A percentile compares a stretch with the other conserved stretches of the same genome.
phyloP scores from a whole-genome alignment of 2,888 invertebrate species.

The Acanthosepion esculentum region DNA sequence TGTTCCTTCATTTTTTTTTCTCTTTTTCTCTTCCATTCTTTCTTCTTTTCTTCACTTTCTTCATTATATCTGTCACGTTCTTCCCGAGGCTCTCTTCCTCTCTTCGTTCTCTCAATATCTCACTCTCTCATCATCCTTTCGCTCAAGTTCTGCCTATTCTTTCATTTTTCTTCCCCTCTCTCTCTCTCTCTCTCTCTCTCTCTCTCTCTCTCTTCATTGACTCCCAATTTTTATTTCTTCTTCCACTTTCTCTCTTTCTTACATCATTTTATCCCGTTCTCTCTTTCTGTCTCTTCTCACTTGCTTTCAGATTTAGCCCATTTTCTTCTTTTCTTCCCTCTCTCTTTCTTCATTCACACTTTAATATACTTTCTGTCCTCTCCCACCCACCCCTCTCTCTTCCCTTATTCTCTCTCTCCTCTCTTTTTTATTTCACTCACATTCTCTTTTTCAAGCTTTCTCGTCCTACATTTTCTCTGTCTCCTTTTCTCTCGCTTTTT shows the following conservation, averaged over 20 bases:
- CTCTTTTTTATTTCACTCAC: background rate
- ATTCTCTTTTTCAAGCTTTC: background rate
- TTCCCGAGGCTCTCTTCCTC: no score
- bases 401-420: background rate
- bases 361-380: background rate
- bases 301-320: no score
- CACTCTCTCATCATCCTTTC: background rate
- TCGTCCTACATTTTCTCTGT: background rate
- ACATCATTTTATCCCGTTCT: background rate
- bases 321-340: background rate
- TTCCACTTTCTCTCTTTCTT: background rate
- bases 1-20: no score
- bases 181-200: background rate
- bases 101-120: no score
- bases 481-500: no score
- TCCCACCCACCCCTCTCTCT: background rate
- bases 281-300: background rate
- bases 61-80: background rate
- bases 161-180: no score
- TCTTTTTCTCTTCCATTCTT: no score
- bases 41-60: no score
- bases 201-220: no score
- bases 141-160: no score
- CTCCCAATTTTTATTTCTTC: no score
- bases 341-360: background rate